Base-by-base conservation (phyloP, 2,113 vertebrate species). In the Passer domesticus region DNA sequence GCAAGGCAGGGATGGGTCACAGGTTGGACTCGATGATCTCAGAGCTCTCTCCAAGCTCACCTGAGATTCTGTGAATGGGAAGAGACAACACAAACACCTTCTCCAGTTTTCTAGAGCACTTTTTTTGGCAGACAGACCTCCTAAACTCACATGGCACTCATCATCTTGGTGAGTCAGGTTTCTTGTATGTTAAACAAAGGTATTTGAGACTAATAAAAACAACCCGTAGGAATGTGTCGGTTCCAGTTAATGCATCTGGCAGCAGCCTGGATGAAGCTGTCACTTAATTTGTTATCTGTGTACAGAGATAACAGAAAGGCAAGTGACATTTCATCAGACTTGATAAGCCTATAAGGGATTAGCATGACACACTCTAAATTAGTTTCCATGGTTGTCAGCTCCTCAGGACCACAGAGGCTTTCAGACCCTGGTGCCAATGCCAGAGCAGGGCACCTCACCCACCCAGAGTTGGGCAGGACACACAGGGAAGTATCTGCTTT, bases 361-460 rank as follows among this genome's bases (percentile, higher is more conserved):
- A 70, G 15, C 62, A 19, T 5, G 58, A 69, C 77, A 69, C 10
- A 10, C n/a, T 63, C 62, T 12, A 4, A 52, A 47, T 62, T 8
- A 18, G 22, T 22, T 89, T 49, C 73, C 27, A 22, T 20, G 6
- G 11, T 69, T 69, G 63, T 23, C 79, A 82, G 79, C 43, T 63
- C 8, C 81, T n/a, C 49, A 15, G 55, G 25, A 43, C 4, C 60
- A 31, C 9, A 11, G 27, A 22, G 21, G 8, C 31, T 10, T 75
- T 7, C 35, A 8, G 47, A 19, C 9, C 35, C 80, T 10, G 0
- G 0, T 18, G 14, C 12, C 49, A 53, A 3, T 2, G 18, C 13
- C 83, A 22, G 30, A 68, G 58, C 35, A 68, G 47, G 27, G 66
- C 35, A 53, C 33, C 18, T 25, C 75, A 76, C 33, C 82, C 41